Evolutionary conservation across 2,888 invertebrate genomes (phyloP).

Genomic region (Nymphalis c-album): DNA sequence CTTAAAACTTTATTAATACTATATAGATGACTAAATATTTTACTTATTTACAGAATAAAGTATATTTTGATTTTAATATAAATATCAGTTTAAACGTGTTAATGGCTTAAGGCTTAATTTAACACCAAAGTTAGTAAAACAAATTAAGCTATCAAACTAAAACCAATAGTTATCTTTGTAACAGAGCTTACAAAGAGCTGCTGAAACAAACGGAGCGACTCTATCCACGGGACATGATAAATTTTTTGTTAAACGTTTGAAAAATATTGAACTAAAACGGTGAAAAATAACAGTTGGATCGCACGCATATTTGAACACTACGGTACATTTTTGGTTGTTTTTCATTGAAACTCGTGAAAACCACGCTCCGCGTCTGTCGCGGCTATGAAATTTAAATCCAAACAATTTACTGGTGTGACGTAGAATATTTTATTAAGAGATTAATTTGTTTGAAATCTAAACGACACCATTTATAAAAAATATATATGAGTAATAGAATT

Average conservation of each 20-base stretch:
- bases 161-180: constrained; percentile 3
- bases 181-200: not conserved
- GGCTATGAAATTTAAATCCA: constrained; percentile 25
- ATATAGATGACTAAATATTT: too few relatives aligned
- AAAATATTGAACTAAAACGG: constrained; percentile 18
- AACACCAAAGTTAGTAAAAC: too few relatives aligned
- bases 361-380: constrained; percentile 22
- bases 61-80: too few relatives aligned
- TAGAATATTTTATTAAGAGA: not conserved
- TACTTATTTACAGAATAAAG: too few relatives aligned
- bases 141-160: not conserved
- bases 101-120: too few relatives aligned
- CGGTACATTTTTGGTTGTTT: not conserved
- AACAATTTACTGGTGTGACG: not conserved
- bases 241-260: constrained; percentile 14
- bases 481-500: too few relatives aligned
- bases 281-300: constrained; percentile 23
- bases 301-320: constrained; percentile 24
- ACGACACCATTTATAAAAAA: too few relatives aligned
- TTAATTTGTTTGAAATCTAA: too few relatives aligned
- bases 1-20: too few relatives aligned
- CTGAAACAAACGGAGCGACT: not conserved
- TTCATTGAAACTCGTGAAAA: constrained; percentile 6
- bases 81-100: too few relatives aligned
- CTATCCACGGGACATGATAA: constrained; percentile 1